These are phyloP conservation scores for Megaceryle alcyon DNA, from an alignment of 2,797 vertebrate species.

Conservation along the genomic window DNA sequence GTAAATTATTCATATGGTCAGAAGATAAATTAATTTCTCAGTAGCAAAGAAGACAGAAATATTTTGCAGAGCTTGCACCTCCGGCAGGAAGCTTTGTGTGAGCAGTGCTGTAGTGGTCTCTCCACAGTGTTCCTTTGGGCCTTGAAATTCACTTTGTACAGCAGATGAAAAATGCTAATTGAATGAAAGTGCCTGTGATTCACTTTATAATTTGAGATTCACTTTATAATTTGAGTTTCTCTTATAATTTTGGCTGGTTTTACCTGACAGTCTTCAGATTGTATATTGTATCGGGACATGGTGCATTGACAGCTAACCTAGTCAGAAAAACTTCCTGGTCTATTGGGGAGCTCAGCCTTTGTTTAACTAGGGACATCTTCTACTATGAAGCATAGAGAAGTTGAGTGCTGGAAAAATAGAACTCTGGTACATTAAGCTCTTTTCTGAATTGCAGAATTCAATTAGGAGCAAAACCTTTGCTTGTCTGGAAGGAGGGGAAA, in stretches of 20 bases:
- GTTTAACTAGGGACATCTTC: not conserved
- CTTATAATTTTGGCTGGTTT: not conserved
- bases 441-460: not conserved
- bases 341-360: not conserved
- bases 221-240: not conserved
- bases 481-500: not conserved
- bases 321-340: not conserved
- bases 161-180: not conserved
- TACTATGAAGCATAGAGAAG: not conserved
- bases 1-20: not conserved
- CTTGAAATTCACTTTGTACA: not conserved
- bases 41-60: not conserved
- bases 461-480: not conserved
- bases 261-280: not conserved
- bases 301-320: not conserved
- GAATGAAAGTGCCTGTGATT: rapidly evolving
- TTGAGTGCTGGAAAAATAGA: not conserved
- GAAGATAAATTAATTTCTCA: not conserved
- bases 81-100: not conserved
- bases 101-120: not conserved
- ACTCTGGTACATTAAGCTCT: not conserved
- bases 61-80: not conserved
- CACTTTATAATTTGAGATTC: not conserved
- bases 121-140: not conserved
- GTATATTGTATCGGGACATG: not conserved